Base-by-base conservation (phyloP, 2,113 vertebrate species). In the Andinoacara biseriatus region DNA sequence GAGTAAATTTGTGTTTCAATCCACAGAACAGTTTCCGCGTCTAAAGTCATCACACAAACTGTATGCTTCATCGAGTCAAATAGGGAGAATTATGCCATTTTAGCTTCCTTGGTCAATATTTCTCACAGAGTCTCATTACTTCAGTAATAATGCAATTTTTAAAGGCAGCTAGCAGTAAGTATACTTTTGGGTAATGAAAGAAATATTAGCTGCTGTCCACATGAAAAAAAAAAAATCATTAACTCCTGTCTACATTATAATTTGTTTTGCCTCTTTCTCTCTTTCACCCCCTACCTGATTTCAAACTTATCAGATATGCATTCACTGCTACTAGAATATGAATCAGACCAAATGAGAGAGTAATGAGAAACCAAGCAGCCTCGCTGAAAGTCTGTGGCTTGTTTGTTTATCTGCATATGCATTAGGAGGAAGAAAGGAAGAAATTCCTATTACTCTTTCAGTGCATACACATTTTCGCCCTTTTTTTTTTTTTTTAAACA, bases 331-430 rank as follows among this genome's bases (percentile, higher is more conserved):
- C 59, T 33, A 38, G 24, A 59, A 59, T 77, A 57, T 80, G 78
- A 87, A 60, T 78, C 3, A 10, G 14, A 54, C 56, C n/a, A 77
- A 86, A 84, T 76, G 58, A 75, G 57, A 61, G 24, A 20, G 18
- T 56, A 76, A 81, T 49, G 58, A 76, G 63, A 56, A 65, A 58
- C 61, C 59, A 40, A 43, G 69, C 35, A 75, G 77, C 61, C 58
- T 79, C 74, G 13, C 13, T 57, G 38, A 33, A 69, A 78, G 74
- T 81, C 77, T 85, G 33, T 24, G 67, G 63, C 29, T 49, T 63
- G 40, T 82, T 81, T 87, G 65, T 59, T 79, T 67, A 49, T 80
- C 17, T 83, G 65, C 69, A 57, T 82, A 60, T 84, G 40, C 67
- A 14, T 62, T 60, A 54, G 38, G 63, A 76, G 72, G 80, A 78